A percentile compares a stretch with the other conserved stretches of the same genome.
These are phyloP conservation scores for Rhombomys opimus DNA, from an alignment of 2,113 vertebrate genomes.

Conservation along the genomic window DNA sequence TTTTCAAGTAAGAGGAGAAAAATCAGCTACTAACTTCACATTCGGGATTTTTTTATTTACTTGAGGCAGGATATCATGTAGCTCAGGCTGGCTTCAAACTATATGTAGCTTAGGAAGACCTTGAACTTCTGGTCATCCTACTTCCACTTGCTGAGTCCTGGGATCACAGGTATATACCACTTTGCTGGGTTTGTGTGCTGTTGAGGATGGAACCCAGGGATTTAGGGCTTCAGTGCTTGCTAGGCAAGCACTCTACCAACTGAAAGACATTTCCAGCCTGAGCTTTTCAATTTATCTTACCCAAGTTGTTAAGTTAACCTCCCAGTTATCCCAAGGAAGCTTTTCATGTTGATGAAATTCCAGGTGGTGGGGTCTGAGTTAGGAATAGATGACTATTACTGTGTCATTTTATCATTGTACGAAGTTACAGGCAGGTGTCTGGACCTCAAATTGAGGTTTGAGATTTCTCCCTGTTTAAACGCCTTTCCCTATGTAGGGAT, in stretches of 20 bases:
- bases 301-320: slow-evolving; percentile 1
- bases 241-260: not conserved
- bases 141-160: not conserved
- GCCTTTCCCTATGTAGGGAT: not conserved
- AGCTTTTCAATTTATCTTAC: not conserved
- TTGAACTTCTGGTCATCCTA: not conserved
- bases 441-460: slow-evolving; percentile 10
- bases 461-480: slow-evolving; percentile 46
- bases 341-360: slow-evolving; percentile 17
- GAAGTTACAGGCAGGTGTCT: not conserved
- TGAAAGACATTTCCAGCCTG: not conserved
- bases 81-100: not conserved
- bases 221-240: not conserved
- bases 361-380: not conserved
- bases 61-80: slow-evolving; percentile 12
- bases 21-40: not conserved
- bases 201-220: not conserved
- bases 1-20: slow-evolving; percentile 13
- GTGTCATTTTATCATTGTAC: not conserved
- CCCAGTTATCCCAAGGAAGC: not conserved
- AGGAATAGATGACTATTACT: not conserved
- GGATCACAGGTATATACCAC: not conserved
- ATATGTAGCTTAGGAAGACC: not conserved
- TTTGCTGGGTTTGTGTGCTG: not conserved
- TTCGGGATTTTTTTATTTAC: not conserved